Evolutionary conservation across 2,113 vertebrate species (phyloP), one percentile per base, ranked within the genome.

Genomic region (Australoheros scitulus): DNA sequence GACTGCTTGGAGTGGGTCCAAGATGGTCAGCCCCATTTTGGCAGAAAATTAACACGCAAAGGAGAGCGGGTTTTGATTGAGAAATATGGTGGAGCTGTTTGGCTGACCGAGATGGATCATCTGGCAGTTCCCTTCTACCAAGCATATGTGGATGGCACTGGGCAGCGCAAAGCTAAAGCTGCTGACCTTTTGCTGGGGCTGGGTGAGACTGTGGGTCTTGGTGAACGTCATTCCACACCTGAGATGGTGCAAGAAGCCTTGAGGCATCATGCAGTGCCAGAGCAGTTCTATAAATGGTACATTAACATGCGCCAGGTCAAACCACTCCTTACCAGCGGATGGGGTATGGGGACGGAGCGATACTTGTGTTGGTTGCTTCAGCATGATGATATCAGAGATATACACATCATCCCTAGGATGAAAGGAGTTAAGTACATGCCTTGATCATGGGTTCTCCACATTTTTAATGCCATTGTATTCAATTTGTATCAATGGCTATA

Each of bases 21-120:
- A 60, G 94, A 95, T 18, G 95, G 92, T 38, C 93, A 96, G 76
- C 95, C 95, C 0, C 89, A 94, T 57, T 94, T 95, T 81, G 95
- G 96, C 38, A 93, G 94, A 84, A 96, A 96, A 84, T 86, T 96
- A 26, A 96, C 96, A 13, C 95, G 96, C 6, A 96, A 94, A 91
- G 96, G 96, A 47, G 96, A 96, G 79, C 79, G 70, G 2, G 89
- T 94, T 38, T 84, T 96, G 82, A 96, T 96, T 1, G 87, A 96
- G 75, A 95, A 93, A 86, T 95, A 93, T 58, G 94, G 93, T 11
- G 94, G 95, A 3, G 93, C 92, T 10, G 94, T 96, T 78, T 96
- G 96, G 96, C 81, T 96, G 65, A 96, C 95, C 2, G 95, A 96
- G 84, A 96, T 96, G 96, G 95, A 96, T 77, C 96, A 96, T 80